Evolutionary conservation across 1,140 invertebrate species (phyloP).

Genomic region (Oryctes rhinoceros): DNA sequence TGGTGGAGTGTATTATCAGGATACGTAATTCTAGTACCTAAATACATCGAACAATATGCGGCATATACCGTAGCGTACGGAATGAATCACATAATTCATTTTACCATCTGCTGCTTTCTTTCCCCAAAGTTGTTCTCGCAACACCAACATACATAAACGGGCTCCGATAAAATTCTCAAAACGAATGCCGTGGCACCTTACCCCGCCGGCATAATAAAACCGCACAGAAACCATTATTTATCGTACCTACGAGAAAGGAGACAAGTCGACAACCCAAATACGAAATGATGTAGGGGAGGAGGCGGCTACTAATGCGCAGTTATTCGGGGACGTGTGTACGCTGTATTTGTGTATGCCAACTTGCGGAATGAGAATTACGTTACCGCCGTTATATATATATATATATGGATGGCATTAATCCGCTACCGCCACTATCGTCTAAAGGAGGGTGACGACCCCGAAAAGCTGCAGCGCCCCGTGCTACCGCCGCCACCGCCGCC

Average conservation of each 20-base stretch:
- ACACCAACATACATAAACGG: background rate
- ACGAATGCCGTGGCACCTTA: background rate
- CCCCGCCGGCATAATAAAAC: background rate
- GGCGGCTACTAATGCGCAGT: background rate
- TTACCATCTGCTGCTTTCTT: background rate
- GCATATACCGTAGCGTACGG: background rate
- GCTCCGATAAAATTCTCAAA: background rate
- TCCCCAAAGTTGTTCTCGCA: background rate
- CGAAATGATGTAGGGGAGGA: background rate
- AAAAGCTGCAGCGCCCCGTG: slow-evolving; percentile 4
- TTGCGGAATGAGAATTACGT: background rate
- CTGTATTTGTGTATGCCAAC: background rate
- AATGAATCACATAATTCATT: slow-evolving; percentile 5
- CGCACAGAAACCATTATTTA: slow-evolving; percentile 9
- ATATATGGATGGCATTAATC: slow-evolving; percentile 10
- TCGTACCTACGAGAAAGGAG: background rate
- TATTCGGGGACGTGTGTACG: background rate
- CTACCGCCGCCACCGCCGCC: background rate
- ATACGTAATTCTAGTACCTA: too few relatives aligned
- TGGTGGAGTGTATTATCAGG: too few relatives aligned
- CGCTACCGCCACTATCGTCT: background rate
- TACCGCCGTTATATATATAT: background rate
- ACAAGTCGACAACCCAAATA: slow-evolving; percentile 5
- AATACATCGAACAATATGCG: too few relatives aligned
- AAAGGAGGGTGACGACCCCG: background rate